Percentiles rank a stretch among this genome's conserved stretches.
phyloP scores from a whole-genome alignment of 2,888 invertebrate species.

The Heliconius hortense region DNA sequence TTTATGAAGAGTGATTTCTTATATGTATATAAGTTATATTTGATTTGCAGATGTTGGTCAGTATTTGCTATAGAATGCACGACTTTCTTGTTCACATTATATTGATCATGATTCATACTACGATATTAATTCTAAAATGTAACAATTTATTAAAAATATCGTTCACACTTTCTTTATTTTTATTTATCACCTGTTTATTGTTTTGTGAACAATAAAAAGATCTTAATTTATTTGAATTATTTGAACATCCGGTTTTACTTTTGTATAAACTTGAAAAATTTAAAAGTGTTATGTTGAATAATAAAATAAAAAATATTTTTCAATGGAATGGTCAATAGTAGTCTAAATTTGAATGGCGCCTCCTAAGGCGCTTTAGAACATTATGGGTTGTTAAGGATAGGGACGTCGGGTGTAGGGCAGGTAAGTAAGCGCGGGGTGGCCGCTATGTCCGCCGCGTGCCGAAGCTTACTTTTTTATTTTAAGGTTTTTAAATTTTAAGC shows the following conservation, averaged over 20 bases:
- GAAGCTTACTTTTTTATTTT: not conserved
- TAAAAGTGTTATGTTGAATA: not conserved
- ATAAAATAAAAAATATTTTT: not conserved
- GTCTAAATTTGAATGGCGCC: slow-evolving; percentile 58
- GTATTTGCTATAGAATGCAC: slow-evolving; percentile 76
- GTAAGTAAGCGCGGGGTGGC: slow-evolving; percentile 49
- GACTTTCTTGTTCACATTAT: slow-evolving; percentile 50
- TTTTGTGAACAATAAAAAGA: not conserved
- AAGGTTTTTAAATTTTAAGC: not conserved
- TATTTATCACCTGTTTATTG: slow-evolving; percentile 11
- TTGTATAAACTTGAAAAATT: not conserved
- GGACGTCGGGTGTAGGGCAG: slow-evolving; percentile 51
- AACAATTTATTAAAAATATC: not conserved
- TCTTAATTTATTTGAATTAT: not conserved
- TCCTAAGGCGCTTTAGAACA: slow-evolving; percentile 47
- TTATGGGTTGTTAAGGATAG: slow-evolving; percentile 50
- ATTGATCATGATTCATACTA: not conserved
- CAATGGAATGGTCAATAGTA: not conserved
- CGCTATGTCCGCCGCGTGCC: slow-evolving; percentile 35
- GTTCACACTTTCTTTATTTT: too few species aligned
- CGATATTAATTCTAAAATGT: not conserved
- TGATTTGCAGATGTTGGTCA: slow-evolving; percentile 69
- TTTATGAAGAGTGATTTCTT: slow-evolving; percentile 10
- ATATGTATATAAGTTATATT: slow-evolving; percentile 47
- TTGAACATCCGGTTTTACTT: slow-evolving; percentile 9